Conservation (phyloP, 1,140 invertebrate species). For the Drosophila parabipectinata region DNA sequence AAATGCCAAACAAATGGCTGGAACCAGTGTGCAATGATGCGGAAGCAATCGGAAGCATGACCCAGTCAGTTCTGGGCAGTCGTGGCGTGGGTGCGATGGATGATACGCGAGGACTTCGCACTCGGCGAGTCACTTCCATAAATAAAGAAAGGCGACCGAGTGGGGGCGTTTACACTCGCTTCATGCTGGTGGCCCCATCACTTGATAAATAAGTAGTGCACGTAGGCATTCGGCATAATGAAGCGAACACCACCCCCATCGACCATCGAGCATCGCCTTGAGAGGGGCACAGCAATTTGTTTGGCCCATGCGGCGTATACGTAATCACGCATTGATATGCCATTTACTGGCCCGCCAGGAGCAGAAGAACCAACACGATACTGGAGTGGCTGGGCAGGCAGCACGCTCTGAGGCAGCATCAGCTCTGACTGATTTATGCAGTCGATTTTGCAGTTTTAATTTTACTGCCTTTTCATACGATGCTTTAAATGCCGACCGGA, state of each 20-base stretch:
- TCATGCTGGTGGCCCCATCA: conserved; percentile 62
- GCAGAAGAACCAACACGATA: conserved; percentile 32
- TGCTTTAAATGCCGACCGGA: conserved; percentile 36
- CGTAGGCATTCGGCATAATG: conserved; percentile 78
- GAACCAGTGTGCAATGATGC: conserved; percentile 54
- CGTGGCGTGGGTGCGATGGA: conserved; percentile 28
- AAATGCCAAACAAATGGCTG: conserved; percentile 38
- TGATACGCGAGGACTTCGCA: conserved; percentile 50
- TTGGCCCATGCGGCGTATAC: conserved; percentile 69
- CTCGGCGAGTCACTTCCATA: conserved; percentile 56
- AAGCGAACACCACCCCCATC: conserved; percentile 41
- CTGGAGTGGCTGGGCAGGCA: not conserved
- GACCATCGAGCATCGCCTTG: not conserved
- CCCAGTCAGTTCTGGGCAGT: conserved; percentile 46
- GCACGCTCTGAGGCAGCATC: conserved; percentile 19
- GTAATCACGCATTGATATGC: conserved; percentile 80
- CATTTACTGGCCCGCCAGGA: conserved; percentile 58
- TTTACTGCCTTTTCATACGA: conserved; percentile 57
- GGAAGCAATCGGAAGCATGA: conserved; percentile 56
- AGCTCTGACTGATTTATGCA: conserved; percentile 65
- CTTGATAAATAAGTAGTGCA: conserved; percentile 81
- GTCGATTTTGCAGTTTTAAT: conserved; percentile 67
- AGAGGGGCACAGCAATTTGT: conserved; percentile 45
- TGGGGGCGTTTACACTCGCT: not conserved
- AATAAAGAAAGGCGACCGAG: conserved; percentile 38